A percentile compares a stretch with the other conserved stretches of the same genome.
phyloP scores from a whole-genome alignment of 1,140 invertebrate species.

The Drosophila santomea region DNA sequence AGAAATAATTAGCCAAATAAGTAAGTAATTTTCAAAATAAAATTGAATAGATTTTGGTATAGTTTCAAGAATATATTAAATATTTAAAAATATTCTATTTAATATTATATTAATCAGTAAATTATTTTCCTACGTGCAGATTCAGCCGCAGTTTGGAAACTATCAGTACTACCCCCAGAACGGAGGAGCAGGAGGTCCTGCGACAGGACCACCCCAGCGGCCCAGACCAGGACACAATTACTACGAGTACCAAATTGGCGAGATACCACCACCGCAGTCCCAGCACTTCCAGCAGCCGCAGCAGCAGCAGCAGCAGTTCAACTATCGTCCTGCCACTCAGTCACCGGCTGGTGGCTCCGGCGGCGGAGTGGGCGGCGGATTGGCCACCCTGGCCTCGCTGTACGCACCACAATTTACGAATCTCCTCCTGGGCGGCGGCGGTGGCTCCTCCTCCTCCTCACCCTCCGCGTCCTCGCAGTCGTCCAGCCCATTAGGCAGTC shows the following conservation, averaged over 20 bases:
- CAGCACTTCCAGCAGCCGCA: slow-evolving; percentile 48
- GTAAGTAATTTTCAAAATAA: too few species aligned
- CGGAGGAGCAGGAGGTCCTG: slow-evolving; percentile 14
- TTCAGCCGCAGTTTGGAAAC: slow-evolving; percentile 29
- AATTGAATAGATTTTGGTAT: neutral
- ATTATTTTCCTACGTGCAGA: slow-evolving; percentile 3
- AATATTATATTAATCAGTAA: too few species aligned
- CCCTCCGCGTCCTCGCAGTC: slow-evolving; percentile 51
- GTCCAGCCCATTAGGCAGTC: slow-evolving; percentile 67
- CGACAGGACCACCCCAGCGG: slow-evolving; percentile 40
- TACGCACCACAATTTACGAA: slow-evolving; percentile 83
- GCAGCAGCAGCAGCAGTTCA: slow-evolving; percentile 62
- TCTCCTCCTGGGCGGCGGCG: slow-evolving; percentile 68
- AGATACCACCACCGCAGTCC: slow-evolving; percentile 67
- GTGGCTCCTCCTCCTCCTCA: slow-evolving; percentile 43
- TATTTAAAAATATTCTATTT: neutral
- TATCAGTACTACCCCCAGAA: slow-evolving; percentile 50
- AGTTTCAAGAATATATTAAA: neutral
- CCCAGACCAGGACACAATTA: slow-evolving; percentile 72
- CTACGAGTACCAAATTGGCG: slow-evolving; percentile 82
- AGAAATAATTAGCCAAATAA: too few species aligned
- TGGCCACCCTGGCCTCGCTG: slow-evolving; percentile 74
- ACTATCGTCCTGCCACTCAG: slow-evolving; percentile 68
- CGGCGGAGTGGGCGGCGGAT: slow-evolving; percentile 38
- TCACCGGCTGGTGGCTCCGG: slow-evolving; percentile 18